These are phyloP conservation scores for Fabriciana adippe DNA, from an alignment of 2,888 invertebrate species.

Conservation along the genomic window DNA sequence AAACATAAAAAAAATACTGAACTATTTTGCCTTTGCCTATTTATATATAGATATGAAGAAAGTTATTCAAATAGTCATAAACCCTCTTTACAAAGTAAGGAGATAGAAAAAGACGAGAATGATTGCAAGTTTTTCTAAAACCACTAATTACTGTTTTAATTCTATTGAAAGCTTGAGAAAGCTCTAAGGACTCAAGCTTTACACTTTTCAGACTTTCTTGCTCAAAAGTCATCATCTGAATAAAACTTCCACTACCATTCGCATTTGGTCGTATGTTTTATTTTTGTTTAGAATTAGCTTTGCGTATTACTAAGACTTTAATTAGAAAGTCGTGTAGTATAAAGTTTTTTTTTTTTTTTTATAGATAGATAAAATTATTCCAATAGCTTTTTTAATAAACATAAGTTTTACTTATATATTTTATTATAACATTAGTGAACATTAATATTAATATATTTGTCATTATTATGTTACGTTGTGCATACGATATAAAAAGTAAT, in stretches of 20 bases:
- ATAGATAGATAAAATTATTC: background rate
- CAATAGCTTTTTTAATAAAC: background rate
- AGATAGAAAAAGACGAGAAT: constrained; percentile 17
- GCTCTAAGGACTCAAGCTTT: constrained; percentile 34
- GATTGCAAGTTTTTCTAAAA: constrained; percentile 36
- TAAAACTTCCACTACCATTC: constrained; percentile 14
- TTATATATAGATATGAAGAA: too few species aligned
- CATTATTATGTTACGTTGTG: too few species aligned
- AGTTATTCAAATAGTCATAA: background rate
- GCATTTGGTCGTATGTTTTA: constrained; percentile 16
- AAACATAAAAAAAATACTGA: too few species aligned
- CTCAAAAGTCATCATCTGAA: constrained; percentile 31
- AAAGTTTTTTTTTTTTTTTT: background rate
- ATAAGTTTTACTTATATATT: too few species aligned
- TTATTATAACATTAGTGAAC: too few species aligned
- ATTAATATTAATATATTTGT: too few species aligned
- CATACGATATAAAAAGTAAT: too few species aligned
- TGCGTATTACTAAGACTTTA: constrained; percentile 17
- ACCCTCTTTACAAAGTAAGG: background rate
- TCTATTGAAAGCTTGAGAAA: constrained; percentile 42
- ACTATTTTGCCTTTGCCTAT: too few species aligned
- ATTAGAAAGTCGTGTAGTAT: constrained; percentile 6
- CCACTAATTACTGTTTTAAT: constrained; percentile 46
- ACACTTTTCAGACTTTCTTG: constrained; percentile 23
- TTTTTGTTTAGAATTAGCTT: constrained; percentile 28